Conservation (phyloP, 2,113 vertebrate species). For the Notothenia rossii region DNA sequence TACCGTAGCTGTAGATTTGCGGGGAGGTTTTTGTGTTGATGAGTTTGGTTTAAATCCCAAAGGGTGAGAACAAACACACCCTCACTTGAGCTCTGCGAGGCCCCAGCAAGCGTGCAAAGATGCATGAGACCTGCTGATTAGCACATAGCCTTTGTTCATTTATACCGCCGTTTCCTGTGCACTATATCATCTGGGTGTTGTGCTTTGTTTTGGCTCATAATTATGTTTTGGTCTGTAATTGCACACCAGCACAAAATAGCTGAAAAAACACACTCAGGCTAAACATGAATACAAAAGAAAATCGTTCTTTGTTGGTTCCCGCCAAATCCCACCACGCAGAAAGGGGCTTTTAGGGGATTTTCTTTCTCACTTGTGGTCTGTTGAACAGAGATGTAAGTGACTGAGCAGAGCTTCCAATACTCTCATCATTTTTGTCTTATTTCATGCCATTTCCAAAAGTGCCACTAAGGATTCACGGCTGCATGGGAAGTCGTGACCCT, state of each 20-base stretch:
- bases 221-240: slow-evolving; percentile 27
- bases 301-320: slow-evolving; percentile 1
- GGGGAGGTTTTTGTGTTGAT: slow-evolving; percentile 36
- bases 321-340: slow-evolving; percentile 2
- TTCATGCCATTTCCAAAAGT: slow-evolving; percentile 8
- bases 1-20: slow-evolving; percentile 16
- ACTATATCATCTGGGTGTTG: not conserved
- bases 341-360: slow-evolving; percentile 12
- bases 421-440: slow-evolving; percentile 32
- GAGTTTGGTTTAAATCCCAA: slow-evolving; percentile 19
- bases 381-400: slow-evolving; percentile 40
- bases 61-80: slow-evolving; percentile 41
- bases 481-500: not conserved
- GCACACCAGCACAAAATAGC: not conserved
- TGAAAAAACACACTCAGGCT: not conserved
- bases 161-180: not conserved
- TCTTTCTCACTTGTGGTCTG: not conserved
- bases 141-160: slow-evolving; percentile 27
- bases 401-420: slow-evolving; percentile 18
- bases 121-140: slow-evolving; percentile 9
- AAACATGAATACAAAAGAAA: slow-evolving; percentile 2
- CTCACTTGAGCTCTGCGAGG: slow-evolving; percentile 35
- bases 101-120: slow-evolving; percentile 8
- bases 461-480: slow-evolving; percentile 1
- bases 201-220: slow-evolving; percentile 32